A percentile compares a stretch with the other conserved stretches of the same genome.
These are phyloP conservation scores for Apocrypta bakeri DNA, from an alignment of 1,140 invertebrate genomes.

Conservation along the genomic window DNA sequence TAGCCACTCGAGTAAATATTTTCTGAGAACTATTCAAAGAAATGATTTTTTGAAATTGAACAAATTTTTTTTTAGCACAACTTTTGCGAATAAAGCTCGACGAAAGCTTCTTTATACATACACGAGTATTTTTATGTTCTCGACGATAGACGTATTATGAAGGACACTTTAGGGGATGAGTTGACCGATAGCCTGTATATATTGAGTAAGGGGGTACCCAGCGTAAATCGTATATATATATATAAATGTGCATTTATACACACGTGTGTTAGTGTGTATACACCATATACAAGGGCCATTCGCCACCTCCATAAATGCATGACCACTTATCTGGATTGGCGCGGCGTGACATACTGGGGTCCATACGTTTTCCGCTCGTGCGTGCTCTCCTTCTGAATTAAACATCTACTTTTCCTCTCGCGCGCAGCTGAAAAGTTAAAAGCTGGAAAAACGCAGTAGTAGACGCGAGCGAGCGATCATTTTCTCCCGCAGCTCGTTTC, in stretches of 20 bases:
- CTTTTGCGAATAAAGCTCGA: too few relatives aligned
- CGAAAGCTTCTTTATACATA: too few relatives aligned
- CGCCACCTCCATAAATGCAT: constrained; percentile 72
- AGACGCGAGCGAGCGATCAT: constrained; percentile 8
- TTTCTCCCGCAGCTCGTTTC: constrained; percentile 33
- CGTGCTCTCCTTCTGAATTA: constrained; percentile 68
- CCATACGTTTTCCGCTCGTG: constrained; percentile 64
- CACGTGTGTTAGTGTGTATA: too few relatives aligned
- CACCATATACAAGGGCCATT: constrained; percentile 1
- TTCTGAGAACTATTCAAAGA: too few relatives aligned
- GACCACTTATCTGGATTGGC: constrained; percentile 74
- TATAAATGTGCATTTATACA: constrained; percentile 34
- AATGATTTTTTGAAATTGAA: too few relatives aligned
- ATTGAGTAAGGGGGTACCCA: not conserved
- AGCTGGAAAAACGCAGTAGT: constrained; percentile 58
- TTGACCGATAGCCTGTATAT: not conserved
- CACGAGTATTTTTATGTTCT: too few relatives aligned
- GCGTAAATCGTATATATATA: constrained; percentile 32
- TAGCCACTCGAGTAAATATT: too few relatives aligned
- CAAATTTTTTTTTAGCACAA: too few relatives aligned
- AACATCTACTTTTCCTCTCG: constrained; percentile 61
- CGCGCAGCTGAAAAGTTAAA: constrained; percentile 61
- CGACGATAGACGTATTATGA: too few relatives aligned
- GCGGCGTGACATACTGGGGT: constrained; percentile 60
- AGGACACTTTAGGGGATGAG: not conserved